Conservation (phyloP, 2,888 invertebrate genomes). For the Phorcus lineatus region DNA sequence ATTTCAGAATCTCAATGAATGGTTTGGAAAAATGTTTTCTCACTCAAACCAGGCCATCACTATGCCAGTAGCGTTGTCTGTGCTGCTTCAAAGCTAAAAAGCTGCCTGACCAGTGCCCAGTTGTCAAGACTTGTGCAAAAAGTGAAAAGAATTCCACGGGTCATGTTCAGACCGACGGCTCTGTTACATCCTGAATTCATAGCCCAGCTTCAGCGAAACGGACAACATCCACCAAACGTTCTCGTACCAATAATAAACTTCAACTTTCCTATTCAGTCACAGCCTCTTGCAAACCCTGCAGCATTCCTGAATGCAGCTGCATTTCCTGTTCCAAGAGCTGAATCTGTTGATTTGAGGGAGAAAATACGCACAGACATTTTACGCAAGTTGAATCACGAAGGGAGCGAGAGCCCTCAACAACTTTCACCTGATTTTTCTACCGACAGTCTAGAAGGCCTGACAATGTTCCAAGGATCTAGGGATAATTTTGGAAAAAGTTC, state of each 20-base stretch:
- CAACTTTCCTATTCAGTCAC: neutral
- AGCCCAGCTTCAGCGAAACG: neutral
- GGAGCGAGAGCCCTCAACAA: neutral
- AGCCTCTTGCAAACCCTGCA: neutral
- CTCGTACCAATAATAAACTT: neutral
- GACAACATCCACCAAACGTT: neutral
- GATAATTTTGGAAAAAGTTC: neutral
- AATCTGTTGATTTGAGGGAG: conserved; percentile 15
- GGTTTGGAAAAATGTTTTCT: too few species aligned
- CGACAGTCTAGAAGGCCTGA: neutral
- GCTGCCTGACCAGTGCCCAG: neutral
- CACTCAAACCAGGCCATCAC: too few species aligned
- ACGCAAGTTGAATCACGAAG: conserved; percentile 16
- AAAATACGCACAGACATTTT: conserved; percentile 28
- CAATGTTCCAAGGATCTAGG: neutral
- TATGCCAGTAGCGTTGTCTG: neutral
- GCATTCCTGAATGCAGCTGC: neutral
- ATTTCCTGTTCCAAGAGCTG: neutral
- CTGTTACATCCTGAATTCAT: conserved; percentile 3
- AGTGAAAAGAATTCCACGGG: neutral
- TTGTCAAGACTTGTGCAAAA: neutral
- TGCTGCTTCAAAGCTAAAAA: neutral
- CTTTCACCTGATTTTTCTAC: neutral
- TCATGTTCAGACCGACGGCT: neutral
- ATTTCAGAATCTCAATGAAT: too few species aligned